Percentiles rank a stretch among this genome's conserved stretches.
These are phyloP conservation scores for Adelphocoris suturalis DNA, from an alignment of 2,888 invertebrate species.

Conservation along the genomic window DNA sequence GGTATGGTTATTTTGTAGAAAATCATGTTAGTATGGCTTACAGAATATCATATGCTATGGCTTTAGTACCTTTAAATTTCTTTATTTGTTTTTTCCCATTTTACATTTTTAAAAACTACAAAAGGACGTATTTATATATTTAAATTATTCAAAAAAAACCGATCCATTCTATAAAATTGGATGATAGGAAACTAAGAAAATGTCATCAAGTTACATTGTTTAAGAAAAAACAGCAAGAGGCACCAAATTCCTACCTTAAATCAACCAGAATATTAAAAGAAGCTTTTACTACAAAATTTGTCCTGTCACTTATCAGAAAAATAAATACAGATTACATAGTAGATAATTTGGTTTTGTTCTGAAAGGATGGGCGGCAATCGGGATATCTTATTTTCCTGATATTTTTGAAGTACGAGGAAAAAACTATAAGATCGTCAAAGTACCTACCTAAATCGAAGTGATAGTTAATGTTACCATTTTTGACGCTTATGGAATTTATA, in stretches of 20 bases:
- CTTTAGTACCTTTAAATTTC: conserved; percentile 70
- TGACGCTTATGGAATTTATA: not conserved
- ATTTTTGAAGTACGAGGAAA: not conserved
- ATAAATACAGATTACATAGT: not conserved
- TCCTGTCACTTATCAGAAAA: conserved; percentile 17
- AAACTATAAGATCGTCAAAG: conserved; percentile 49
- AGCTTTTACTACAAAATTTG: not conserved
- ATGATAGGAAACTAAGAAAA: conserved; percentile 65
- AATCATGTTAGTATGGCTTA: conserved; percentile 74
- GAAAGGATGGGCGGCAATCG: conserved; percentile 69
- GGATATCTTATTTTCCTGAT: conserved; percentile 22
- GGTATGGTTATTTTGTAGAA: conserved; percentile 74
- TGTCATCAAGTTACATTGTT: conserved; percentile 74
- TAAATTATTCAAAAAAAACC: conserved; percentile 73
- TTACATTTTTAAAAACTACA: conserved; percentile 67
- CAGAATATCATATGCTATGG: conserved; percentile 71
- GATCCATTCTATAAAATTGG: conserved; percentile 73
- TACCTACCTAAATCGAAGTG: conserved; percentile 55
- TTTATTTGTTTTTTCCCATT: conserved; percentile 71
- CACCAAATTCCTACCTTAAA: conserved; percentile 51
- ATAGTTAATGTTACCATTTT: conserved; percentile 65
- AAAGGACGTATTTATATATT: conserved; percentile 75
- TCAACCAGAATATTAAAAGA: conserved; percentile 33
- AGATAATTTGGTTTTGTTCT: conserved; percentile 52
- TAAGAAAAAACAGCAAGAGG: conserved; percentile 73